phyloP scores from a whole-genome alignment of 92 coral and sea anemone species.

The Parazoanthus swiftii region DNA sequence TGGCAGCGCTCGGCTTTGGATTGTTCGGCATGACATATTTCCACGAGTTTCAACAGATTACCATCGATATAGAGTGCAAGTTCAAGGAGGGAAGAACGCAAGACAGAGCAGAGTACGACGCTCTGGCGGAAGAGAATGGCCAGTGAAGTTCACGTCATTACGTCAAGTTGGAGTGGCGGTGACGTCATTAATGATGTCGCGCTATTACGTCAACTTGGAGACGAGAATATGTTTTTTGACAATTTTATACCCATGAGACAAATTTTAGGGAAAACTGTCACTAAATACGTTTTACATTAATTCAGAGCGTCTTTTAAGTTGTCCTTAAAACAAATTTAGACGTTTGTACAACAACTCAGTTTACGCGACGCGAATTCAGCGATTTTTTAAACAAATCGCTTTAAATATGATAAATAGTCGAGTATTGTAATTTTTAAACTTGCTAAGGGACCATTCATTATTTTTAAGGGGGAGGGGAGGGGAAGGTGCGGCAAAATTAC shows the following conservation, averaged over 20 bases:
- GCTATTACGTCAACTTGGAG: neutral
- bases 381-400: no score
- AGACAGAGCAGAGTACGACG: slow-evolving; percentile 49
- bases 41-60: slow-evolving; percentile 91
- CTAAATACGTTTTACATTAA: no score
- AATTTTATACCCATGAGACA: neutral
- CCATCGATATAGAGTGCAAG: slow-evolving; percentile 77
- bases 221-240: neutral
- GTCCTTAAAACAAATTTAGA: no score
- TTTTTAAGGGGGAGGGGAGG: no score
- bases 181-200: neutral
- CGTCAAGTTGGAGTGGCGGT: neutral
- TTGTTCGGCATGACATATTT: slow-evolving; percentile 86
- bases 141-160: neutral
- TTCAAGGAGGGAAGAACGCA: slow-evolving; percentile 51
- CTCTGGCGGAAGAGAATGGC: slow-evolving; percentile 37
- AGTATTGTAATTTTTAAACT: no score
- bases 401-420: no score
- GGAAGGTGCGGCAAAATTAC: no score
- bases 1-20: slow-evolving; percentile 90
- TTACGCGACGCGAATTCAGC: no score
- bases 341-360: no score
- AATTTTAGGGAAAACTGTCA: neutral
- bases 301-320: no score
- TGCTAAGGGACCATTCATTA: no score